A percentile compares a stretch with the other conserved stretches of the same genome.
Conservation (phyloP, 2,888 invertebrate genomes). For the Chaetoderma sp. region DNA sequence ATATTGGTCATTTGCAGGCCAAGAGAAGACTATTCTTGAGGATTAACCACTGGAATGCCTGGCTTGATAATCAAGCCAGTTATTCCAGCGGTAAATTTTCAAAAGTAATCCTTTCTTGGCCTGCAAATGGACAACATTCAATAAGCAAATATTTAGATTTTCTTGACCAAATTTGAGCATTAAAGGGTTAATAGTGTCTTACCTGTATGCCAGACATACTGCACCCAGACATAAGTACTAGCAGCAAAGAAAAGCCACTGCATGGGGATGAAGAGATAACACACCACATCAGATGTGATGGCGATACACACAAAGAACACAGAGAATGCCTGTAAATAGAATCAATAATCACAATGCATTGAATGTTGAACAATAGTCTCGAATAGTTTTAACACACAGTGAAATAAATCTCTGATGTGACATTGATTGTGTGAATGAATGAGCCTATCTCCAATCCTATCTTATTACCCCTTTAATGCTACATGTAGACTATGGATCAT, state of each 20-base stretch:
- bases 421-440: not conserved
- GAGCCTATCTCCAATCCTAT: not conserved
- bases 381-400: not conserved
- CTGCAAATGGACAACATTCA: no score
- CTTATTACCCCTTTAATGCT: no score
- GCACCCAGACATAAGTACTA: slow-evolving; percentile 99
- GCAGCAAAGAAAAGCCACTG: slow-evolving; percentile 98
- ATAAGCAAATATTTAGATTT: no score
- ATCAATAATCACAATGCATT: slow-evolving; percentile 9
- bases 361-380: not conserved
- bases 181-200: no score
- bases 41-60: no score
- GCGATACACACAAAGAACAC: slow-evolving; percentile 98
- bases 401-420: not conserved
- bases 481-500: no score
- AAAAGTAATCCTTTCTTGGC: no score
- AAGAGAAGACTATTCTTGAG: no score
- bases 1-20: no score
- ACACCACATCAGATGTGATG: slow-evolving; percentile 97
- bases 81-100: no score
- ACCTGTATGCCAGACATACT: slow-evolving; percentile 98
- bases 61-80: no score
- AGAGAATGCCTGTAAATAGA: slow-evolving; percentile 86
- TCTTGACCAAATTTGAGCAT: no score
- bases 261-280: slow-evolving; percentile 98